Evolutionary conservation across 2,888 invertebrate genomes (phyloP).

Genomic region (Melieria crassipennis): DNA sequence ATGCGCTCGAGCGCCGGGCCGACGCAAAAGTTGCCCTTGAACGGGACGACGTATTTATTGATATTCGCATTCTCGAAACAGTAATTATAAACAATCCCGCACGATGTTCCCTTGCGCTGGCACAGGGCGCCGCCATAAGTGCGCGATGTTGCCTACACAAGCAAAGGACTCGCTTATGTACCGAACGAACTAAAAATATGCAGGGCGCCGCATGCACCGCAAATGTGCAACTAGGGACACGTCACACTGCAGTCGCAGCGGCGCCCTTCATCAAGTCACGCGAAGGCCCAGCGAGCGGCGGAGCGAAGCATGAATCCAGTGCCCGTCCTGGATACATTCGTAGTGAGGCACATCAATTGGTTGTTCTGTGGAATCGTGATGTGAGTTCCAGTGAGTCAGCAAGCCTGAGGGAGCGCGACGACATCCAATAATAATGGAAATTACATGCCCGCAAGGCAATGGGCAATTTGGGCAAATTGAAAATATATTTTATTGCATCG

Average conservation of each 20-base stretch:
- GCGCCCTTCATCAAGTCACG: conserved; percentile 29
- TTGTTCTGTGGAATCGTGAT: neutral
- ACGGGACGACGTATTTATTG: conserved; percentile 10
- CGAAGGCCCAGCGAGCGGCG: conserved; percentile 18
- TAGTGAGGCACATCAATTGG: neutral
- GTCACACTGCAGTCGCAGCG: neutral
- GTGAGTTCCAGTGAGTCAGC: neutral
- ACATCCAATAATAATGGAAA: conserved; percentile 7
- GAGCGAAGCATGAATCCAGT: conserved; percentile 11
- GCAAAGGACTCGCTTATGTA: no score
- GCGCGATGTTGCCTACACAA: no score
- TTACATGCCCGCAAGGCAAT: conserved; percentile 12
- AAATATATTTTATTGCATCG: conserved; percentile 24
- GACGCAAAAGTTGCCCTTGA: neutral
- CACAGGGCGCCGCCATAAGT: no score
- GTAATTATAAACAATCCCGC: no score
- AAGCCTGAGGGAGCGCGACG: neutral
- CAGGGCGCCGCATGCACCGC: no score
- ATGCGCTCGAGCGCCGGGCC: neutral
- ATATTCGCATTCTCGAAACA: neutral
- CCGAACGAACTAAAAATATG: no score
- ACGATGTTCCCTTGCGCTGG: no score
- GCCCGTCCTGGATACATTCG: neutral
- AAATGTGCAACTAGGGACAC: neutral
- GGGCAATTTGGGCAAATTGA: conserved; percentile 20